Evolutionary conservation across 1,140 invertebrate genomes (phyloP), one percentile per base, ranked within the genome.

Genomic region (Lordiphosa clarofinis): DNA sequence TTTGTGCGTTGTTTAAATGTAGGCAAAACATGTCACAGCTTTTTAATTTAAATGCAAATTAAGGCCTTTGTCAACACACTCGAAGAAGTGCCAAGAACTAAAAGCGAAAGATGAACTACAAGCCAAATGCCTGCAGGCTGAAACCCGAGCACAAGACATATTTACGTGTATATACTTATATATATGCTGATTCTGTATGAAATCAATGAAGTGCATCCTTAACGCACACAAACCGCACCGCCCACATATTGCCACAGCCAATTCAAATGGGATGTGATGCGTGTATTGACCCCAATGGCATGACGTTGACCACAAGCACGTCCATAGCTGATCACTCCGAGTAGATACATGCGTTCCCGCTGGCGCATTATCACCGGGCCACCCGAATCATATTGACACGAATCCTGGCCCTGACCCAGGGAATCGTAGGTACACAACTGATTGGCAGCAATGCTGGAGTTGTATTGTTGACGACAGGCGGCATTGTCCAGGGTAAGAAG

Each of bases 321-420:
- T 1, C 93, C 93, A 73, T 92, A 94, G 3, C 93, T 94, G 8
- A 93, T 93, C 2, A 94, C 87, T 0, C 93, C 93, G 13, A 92
- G 59, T 0, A 93, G 58, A 28, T 56, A 84, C 61, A 75, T 38
- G 4, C 87, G 67, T 0, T 56, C 44, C 0, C 62, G 42, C 21
- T 69, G 64, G 0, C 66, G 56, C 10, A 62, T 8, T n/a, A 86
- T 79, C 7, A 87, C 66, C 2, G 88, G 88, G 8, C 88, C 87
- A 11, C 87, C 88, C 0, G 88, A 89, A 21, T 89, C 88, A 36
- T 71, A 76, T 49, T 89, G 86, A 8, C 88, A 89, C 0, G 87
- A 78, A 33, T 89, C 88, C 37, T 68, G 70, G 3, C 74, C 87
- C 31, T 57, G 13, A 10, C 74, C 74, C 0, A 36, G 11, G 10